These are phyloP conservation scores for Stratiomys singularior DNA, from an alignment of 2,888 invertebrate species.

Conservation along the genomic window DNA sequence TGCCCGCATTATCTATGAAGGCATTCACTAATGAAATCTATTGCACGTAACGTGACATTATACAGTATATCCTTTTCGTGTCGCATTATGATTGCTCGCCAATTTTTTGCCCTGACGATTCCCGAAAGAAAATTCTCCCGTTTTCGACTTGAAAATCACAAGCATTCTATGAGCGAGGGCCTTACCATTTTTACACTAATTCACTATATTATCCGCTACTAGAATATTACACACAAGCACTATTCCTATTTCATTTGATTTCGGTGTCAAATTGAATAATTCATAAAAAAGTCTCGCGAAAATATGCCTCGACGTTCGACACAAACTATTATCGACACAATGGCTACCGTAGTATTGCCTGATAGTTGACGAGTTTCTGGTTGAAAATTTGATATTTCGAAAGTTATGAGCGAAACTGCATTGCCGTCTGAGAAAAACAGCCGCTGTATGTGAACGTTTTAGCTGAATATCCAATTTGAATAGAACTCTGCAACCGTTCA, in stretches of 20 bases:
- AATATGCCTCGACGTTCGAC: conserved; percentile 49
- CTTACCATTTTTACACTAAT: conserved; percentile 48
- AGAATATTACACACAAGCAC: conserved; percentile 45
- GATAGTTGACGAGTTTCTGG: not conserved
- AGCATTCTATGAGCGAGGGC: not conserved
- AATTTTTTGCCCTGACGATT: not conserved
- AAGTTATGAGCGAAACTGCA: conserved; percentile 8
- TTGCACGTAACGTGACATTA: not conserved
- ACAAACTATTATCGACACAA: conserved; percentile 51
- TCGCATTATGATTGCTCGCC: not conserved
- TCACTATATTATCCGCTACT: conserved; percentile 45
- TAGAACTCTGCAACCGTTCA: too few relatives aligned
- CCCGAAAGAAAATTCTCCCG: conserved; percentile 17
- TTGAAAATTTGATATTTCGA: conserved; percentile 28
- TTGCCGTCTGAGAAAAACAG: not conserved
- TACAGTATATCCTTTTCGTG: not conserved
- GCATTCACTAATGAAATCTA: not conserved
- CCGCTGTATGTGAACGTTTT: not conserved
- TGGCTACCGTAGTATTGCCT: conserved; percentile 49
- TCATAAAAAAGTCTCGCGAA: conserved; percentile 47
- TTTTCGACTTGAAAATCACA: conserved; percentile 30
- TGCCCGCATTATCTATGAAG: not conserved
- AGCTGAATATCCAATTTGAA: too few relatives aligned
- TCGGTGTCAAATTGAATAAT: conserved; percentile 47
- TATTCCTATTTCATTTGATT: conserved; percentile 48